Base-by-base conservation (phyloP, 2,888 invertebrate species). In the Ellobium chinense region DNA sequence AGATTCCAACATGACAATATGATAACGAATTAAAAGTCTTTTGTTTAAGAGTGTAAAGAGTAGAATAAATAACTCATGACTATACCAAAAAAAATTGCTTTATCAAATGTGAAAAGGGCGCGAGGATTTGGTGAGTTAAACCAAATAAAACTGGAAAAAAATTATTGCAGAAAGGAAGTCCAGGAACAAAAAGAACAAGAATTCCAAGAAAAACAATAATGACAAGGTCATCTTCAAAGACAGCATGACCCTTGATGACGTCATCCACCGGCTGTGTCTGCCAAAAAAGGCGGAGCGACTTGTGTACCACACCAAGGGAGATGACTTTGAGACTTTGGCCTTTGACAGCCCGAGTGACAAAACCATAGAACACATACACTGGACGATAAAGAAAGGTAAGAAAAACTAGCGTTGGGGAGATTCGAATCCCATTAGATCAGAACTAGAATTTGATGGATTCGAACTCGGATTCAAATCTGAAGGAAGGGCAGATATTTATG, bases 341-440 rank as follows among this genome's bases (percentile, higher is more conserved):
- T 88, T 89, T 83, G 89, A 89, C 69, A 79, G 84, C 31, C 78
- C 85, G 14, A 83, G 74, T 27, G 82, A 85, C 1, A 74, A 84
- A 1, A 83, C 62, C 9, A 86, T 88, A 4, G 85, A 88, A 68
- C 85, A 88, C 1, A 83, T 85, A 68, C 81, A 78, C 21, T 89
- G 88, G 88, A 82, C 80, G 9, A 80, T 88, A 12, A 83, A 78
- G 9, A 84, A 82, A 72, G 83, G 88, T 87, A 82, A 36, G 78
- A n/a, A 73, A 21, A 12, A 34, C 9, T 60, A n/a, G 60, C 18
- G 7, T 9, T n/a, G 60, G 12, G 60, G 27, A n/a, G 12, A 24
- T 60, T 60, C n/a, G 34, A n/a, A 34, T 29, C 12, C 31, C n/a
- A 31, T n/a, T n/a, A n/a, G n/a, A n/a, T n/a, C n/a, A n/a, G n/a